Evolutionary conservation across 2,113 vertebrate species (phyloP).

Genomic region (Pluvialis apricaria): DNA sequence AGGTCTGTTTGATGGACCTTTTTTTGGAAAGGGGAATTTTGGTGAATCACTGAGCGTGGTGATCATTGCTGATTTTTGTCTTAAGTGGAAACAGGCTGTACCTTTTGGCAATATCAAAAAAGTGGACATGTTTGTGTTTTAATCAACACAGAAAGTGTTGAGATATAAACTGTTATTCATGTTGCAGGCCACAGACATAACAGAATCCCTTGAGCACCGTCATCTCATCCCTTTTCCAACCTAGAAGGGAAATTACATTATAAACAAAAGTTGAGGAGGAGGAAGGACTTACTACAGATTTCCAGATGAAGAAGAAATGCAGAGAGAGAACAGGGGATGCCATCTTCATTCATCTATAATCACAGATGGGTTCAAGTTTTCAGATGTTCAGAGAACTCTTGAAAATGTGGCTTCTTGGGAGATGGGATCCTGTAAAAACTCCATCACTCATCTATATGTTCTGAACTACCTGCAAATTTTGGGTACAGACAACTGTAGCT

Average conservation of each 20-base stretch:
- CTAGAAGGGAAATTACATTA: neutral
- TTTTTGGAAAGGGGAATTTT: neutral
- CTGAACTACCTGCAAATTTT: neutral
- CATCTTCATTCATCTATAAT: neutral
- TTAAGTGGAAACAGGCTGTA: neutral
- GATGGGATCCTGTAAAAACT: neutral
- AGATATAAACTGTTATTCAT: neutral
- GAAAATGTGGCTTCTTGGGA: neutral
- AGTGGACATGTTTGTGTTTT: neutral
- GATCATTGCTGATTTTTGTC: neutral
- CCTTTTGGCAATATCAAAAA: neutral
- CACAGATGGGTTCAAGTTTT: neutral
- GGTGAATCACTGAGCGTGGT: neutral
- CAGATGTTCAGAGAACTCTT: neutral
- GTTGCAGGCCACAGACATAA: neutral
- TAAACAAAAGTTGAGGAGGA: neutral
- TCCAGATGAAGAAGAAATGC: neutral
- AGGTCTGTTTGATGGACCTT: neutral
- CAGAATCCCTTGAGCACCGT: neutral
- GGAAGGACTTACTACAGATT: neutral
- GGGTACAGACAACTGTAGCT: neutral
- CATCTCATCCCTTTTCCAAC: neutral
- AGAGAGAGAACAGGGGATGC: neutral
- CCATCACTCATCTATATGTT: fast-evolving
- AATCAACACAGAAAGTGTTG: neutral